These are phyloP conservation scores for Pelobates cultripes DNA, from an alignment of 2,797 vertebrate genomes.

Conservation along the genomic window DNA sequence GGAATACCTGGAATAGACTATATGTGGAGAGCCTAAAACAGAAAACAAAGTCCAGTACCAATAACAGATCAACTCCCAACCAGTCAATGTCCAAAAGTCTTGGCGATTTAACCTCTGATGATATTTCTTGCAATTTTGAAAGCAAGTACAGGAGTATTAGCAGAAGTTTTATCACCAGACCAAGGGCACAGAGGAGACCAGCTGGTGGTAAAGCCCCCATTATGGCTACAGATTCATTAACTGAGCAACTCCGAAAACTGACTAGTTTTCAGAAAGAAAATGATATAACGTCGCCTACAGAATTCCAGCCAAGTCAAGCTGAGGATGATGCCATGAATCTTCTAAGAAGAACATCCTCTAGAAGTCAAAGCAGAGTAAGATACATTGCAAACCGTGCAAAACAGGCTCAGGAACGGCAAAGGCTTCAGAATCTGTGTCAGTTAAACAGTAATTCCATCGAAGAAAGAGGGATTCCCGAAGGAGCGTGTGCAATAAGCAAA, in stretches of 20 bases:
- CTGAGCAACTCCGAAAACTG: constrained; percentile 84
- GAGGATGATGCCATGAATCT: constrained; percentile 68
- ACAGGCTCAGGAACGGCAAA: constrained; percentile 88
- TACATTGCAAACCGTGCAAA: constrained; percentile 91
- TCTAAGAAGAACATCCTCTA: constrained; percentile 83
- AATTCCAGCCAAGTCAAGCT: constrained; percentile 54
- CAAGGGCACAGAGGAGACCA: constrained; percentile 64
- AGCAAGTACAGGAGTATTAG: constrained; percentile 88
- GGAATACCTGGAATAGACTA: constrained; percentile 85
- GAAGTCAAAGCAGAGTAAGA: constrained; percentile 91
- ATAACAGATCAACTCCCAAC: constrained; percentile 52
- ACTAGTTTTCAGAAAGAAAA: constrained; percentile 73
- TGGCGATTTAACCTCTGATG: constrained; percentile 91
- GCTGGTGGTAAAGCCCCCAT: background rate
- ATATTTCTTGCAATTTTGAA: constrained; percentile 83
- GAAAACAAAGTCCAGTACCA: constrained; percentile 60
- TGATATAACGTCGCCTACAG: constrained; percentile 70
- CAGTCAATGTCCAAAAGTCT: constrained; percentile 90
- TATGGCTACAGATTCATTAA: constrained; percentile 68
- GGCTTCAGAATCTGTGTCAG: constrained; percentile 74
- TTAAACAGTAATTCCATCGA: constrained; percentile 75
- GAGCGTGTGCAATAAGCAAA: constrained; percentile 81
- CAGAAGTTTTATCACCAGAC: constrained; percentile 77
- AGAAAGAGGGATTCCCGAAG: constrained; percentile 90
- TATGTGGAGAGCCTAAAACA: constrained; percentile 84